Percentiles rank a stretch among this genome's conserved stretches.
Evolutionary conservation across 2,113 vertebrate species (phyloP).

Genomic region (Xyliphius kryptos): DNA sequence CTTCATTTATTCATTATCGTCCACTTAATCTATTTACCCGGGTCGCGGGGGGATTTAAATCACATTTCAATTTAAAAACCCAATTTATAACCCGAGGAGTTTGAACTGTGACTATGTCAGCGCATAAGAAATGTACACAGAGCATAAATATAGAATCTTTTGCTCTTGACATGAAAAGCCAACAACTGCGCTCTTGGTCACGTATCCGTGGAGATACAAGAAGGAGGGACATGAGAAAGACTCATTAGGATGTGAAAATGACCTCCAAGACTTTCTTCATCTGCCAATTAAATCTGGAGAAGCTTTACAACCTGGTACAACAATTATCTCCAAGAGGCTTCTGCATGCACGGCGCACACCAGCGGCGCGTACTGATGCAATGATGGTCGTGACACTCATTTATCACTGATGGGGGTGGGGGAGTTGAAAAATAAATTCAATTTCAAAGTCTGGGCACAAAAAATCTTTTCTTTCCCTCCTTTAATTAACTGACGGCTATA

Average conservation of each 20-base stretch:
- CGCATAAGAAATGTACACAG: too few relatives aligned
- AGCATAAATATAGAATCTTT: too few relatives aligned
- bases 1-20: too few relatives aligned
- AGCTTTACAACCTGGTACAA: conserved; percentile 45
- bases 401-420: conserved; percentile 21
- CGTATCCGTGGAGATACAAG: conserved; percentile 36
- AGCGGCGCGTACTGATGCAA: too few relatives aligned
- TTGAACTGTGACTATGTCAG: too few relatives aligned
- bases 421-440: conserved; percentile 17
- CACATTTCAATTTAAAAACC: too few relatives aligned
- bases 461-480: too few relatives aligned
- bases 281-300: conserved; percentile 55
- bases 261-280: conserved; percentile 53
- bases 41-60: too few relatives aligned
- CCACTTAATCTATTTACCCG: too few relatives aligned
- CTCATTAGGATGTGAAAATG: conserved; percentile 49
- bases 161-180: conserved; percentile 20
- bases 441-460: conserved; percentile 23
- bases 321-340: conserved; percentile 27
- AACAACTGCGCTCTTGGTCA: conserved; percentile 46
- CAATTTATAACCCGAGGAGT: too few relatives aligned
- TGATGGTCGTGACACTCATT: too few relatives aligned
- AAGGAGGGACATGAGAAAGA: conserved; percentile 31
- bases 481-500: too few relatives aligned
- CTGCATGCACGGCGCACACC: conserved; percentile 21